phyloP scores from a whole-genome alignment of 2,113 vertebrate genomes.

The Tricholaema leucomelas region DNA sequence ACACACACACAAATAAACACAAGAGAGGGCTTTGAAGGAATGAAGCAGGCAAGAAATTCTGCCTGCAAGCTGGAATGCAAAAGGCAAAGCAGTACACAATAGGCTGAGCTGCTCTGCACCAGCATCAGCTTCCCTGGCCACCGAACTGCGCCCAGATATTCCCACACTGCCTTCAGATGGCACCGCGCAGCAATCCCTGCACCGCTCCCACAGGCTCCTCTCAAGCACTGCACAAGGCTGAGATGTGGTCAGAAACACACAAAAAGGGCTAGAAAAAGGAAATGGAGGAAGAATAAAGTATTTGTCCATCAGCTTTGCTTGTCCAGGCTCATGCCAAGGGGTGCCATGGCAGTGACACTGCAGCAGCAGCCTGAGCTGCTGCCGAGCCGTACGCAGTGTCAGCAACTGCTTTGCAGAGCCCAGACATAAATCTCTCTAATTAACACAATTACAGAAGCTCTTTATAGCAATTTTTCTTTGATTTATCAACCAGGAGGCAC shows the following conservation, averaged over 20 bases:
- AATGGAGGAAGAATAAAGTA: accelerated
- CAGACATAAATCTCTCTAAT: neutral
- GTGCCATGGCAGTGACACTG: neutral
- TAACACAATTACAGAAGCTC: neutral
- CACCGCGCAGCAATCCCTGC: neutral
- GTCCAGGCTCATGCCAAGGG: neutral
- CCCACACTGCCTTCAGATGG: neutral
- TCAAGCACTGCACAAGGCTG: accelerated
- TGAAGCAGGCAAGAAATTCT: neutral
- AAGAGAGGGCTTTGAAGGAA: neutral
- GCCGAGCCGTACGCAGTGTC: accelerated
- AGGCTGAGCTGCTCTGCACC: neutral
- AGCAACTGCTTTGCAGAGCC: neutral
- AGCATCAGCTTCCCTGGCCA: neutral
- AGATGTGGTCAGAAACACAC: neutral
- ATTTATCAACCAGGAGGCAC: neutral
- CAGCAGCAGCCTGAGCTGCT: neutral
- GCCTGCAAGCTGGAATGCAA: neutral
- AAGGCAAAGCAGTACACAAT: neutral
- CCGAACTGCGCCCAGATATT: neutral
- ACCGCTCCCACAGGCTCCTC: accelerated
- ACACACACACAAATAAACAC: neutral
- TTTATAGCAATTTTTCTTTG: neutral
- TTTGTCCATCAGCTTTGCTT: neutral
- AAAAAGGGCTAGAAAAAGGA: neutral